Evolutionary conservation across 2,113 vertebrate species (phyloP).

Genomic region (Hiodon alosoides): DNA sequence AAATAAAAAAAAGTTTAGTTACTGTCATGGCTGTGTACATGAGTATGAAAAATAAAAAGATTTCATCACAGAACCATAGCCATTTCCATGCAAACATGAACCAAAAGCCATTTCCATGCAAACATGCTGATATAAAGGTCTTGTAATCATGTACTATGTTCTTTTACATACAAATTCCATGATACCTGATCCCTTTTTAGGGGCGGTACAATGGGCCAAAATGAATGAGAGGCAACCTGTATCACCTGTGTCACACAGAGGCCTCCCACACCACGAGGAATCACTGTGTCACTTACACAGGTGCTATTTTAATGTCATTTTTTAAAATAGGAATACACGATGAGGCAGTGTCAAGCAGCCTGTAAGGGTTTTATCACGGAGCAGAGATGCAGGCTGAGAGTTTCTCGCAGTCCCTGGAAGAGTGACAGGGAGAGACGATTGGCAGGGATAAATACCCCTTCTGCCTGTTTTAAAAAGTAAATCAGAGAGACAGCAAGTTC

Average conservation of each 20-base stretch:
- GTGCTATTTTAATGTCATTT: no score
- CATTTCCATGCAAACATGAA: no score
- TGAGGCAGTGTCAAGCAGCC: background rate
- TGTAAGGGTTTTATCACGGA: background rate
- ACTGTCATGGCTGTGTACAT: no score
- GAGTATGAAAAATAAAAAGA: no score
- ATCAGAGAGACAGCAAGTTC: background rate
- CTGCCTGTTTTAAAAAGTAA: background rate
- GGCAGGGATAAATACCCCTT: background rate
- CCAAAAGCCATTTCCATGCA: no score
- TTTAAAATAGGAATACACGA: background rate
- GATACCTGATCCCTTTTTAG: no score
- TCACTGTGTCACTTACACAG: no score
- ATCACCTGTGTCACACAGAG: background rate
- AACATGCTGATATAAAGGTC: background rate
- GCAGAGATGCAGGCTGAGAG: background rate
- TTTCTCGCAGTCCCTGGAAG: background rate
- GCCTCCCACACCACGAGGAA: background rate
- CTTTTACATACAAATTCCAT: background rate
- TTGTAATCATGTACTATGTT: background rate
- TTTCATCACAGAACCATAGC: no score
- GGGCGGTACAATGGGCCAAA: no score
- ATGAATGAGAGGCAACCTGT: background rate
- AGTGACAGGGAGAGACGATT: background rate
- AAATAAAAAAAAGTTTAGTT: no score